Base-by-base conservation (phyloP, 1,140 invertebrate species). In the Nasonia giraulti region DNA sequence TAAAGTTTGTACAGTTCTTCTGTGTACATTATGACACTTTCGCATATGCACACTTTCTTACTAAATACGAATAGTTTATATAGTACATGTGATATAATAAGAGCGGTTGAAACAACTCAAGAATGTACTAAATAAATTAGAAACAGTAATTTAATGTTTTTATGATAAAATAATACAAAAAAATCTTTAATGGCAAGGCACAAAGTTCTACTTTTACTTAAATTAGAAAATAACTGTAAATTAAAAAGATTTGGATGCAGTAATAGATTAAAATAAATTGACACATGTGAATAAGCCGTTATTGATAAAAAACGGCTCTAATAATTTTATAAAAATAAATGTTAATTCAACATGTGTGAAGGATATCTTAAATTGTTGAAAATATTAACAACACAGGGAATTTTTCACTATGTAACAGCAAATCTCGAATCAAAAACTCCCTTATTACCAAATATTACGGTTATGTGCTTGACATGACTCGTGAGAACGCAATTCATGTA, bases 1-100 rank as follows among this genome's bases (percentile, higher is more conserved):
- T 7, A 12, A 44, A 40, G 55, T 75, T 81, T 85, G 66, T 77
- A 62, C 31, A 85, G 71, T 78, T 77, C 27, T 82, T 81, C 73
- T 81, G 37, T 62, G 74, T 80, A 82, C 20, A 85, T 78, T 71
- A 66, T 37, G 33, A 66, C 55, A 82, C 74, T 82, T 82, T 66
- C 37, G 55, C 44, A 82, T 81, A 81, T 69, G 40, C 79, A 85
- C 84, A 81, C 71, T 82, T 85, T 78, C 66, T 69, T 33, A 82
- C 74, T 68, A 74, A 77, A 85, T 85, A 82, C 31, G 68, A 82
- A 82, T 82, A 82, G 80, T 85, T 82, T 78, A 78, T 50, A 85
- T 82, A 85, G 75, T 81, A 85, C 84, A 85, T 85, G 84, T 85
- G 78, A 85, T 85, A 81, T 66, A 73, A 76, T 62, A 62, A 71